These are phyloP conservation scores for Hedychridium roseum DNA, from an alignment of 2,888 invertebrate species.

Conservation along the genomic window DNA sequence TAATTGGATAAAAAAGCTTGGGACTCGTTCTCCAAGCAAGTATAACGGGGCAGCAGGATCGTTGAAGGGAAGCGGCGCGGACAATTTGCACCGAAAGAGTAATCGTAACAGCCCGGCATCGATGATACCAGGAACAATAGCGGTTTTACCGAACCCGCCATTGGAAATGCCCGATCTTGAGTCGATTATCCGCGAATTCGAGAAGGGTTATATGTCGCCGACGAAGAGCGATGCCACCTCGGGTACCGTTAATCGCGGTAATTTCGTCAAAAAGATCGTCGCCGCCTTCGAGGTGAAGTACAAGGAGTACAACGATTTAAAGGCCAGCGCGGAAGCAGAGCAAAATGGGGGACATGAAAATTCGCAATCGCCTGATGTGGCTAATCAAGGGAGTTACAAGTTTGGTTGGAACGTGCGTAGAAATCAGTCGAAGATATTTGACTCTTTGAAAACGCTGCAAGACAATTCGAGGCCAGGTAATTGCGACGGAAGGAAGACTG, in stretches of 20 bases:
- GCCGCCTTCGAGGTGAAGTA: conserved; percentile 48
- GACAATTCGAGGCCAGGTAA: too few relatives aligned
- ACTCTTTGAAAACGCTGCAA: too few relatives aligned
- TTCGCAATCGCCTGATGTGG: not conserved
- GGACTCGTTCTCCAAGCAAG: conserved; percentile 22
- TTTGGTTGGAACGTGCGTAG: too few relatives aligned
- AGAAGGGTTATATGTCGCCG: conserved; percentile 37
- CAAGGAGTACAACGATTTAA: conserved; percentile 24
- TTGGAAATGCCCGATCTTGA: conserved; percentile 33
- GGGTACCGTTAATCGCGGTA: conserved; percentile 25
- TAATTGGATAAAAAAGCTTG: conserved; percentile 32
- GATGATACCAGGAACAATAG: not conserved
- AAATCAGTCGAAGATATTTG: too few relatives aligned
- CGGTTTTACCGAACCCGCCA: conserved; percentile 1
- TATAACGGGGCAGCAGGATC: conserved; percentile 5
- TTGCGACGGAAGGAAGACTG: too few relatives aligned
- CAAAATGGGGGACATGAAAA: not conserved
- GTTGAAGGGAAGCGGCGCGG: conserved; percentile 1
- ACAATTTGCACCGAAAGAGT: conserved; percentile 2
- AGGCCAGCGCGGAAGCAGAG: not conserved
- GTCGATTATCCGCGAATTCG: conserved; percentile 44
- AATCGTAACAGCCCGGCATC: not conserved
- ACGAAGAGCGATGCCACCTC: conserved; percentile 11
- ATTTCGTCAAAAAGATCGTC: conserved; percentile 50
- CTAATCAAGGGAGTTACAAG: too few relatives aligned